Evolutionary conservation across 2,797 vertebrate species (phyloP), one percentile per base, ranked within the genome.

Genomic region (Malurus leucopterus): DNA sequence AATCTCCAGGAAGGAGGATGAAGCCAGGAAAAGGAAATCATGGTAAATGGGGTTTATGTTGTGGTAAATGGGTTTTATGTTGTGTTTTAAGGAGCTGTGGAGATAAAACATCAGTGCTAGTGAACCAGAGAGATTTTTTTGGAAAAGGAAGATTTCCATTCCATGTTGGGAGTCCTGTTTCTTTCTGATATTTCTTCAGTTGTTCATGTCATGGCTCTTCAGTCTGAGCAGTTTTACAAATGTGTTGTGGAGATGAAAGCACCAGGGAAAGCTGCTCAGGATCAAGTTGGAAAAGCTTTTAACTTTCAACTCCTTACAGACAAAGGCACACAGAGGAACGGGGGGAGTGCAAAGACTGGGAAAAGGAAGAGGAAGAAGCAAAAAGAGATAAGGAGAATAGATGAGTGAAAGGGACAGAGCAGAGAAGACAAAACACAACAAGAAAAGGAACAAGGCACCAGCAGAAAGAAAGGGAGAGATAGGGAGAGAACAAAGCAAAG

Each of bases 261-360:
- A 83, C 84, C 61, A 47, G 87, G 91, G 91, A 97, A 96, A 93
- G 94, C 95, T 92, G 89, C 96, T 96, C 95, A 91, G 95, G 95
- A 97, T 96, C 96, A 96, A 96, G 96, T 94, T 95, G 94, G 95
- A 96, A 96, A 95, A 96, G 96, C 96, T 96, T 96, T 96, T 96
- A 96, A 96, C 95, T 97, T 97, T 96, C 95, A 96, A 83, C 95
- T 96, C 85, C 93, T 74, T 86, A 79, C 94, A 95, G 96, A 97
- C 94, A 96, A 95, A 95, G 70, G 64, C 55, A 80, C n/a, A 55
- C 9, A 54, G 74, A 65, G 80, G 73, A 54, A 17, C 40, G 53
- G 49, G 41, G 44, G 24, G 27, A 51, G 74, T 54, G 83, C 49
- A 84, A 89, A 92, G 73, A 70, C 43, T 72, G 43, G 82, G 67